Percentiles rank a stretch among this genome's conserved stretches.
phyloP scores from a whole-genome alignment of 1,140 invertebrate species.

The Aporrectodea caliginosa region DNA sequence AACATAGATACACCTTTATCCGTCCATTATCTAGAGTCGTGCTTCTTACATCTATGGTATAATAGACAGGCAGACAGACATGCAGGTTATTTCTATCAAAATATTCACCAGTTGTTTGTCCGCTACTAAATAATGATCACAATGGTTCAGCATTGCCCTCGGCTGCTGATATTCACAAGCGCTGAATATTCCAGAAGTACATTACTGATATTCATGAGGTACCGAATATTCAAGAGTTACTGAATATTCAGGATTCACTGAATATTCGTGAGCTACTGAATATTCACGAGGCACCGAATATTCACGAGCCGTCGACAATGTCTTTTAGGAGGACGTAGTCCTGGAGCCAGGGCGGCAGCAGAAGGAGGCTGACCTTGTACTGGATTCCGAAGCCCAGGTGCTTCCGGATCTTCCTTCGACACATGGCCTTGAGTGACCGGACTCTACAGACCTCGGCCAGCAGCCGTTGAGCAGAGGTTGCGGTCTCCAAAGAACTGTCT shows the following conservation, averaged over 20 bases:
- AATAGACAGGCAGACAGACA: no score
- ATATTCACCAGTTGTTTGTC: no score
- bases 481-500: constrained; percentile 5
- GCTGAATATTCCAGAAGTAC: no score
- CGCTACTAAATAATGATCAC: no score
- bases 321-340: constrained; percentile 30
- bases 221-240: neutral
- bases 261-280: neutral
- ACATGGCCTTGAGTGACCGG: constrained; percentile 28
- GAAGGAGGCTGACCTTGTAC: constrained; percentile 13
- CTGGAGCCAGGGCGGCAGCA: constrained; percentile 23
- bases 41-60: no score
- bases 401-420: constrained; percentile 26
- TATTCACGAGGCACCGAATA: neutral
- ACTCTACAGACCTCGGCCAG: constrained; percentile 19
- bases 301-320: constrained; percentile 11
- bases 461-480: constrained; percentile 18
- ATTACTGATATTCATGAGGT: no score
- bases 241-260: neutral
- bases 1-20: no score
- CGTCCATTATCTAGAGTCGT: no score
- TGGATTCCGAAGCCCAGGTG: constrained; percentile 29
- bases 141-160: no score
- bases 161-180: no score
- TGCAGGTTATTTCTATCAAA: no score